phyloP scores from a whole-genome alignment of 2,888 invertebrate genomes.

The Troglohyphantes excavatus region DNA sequence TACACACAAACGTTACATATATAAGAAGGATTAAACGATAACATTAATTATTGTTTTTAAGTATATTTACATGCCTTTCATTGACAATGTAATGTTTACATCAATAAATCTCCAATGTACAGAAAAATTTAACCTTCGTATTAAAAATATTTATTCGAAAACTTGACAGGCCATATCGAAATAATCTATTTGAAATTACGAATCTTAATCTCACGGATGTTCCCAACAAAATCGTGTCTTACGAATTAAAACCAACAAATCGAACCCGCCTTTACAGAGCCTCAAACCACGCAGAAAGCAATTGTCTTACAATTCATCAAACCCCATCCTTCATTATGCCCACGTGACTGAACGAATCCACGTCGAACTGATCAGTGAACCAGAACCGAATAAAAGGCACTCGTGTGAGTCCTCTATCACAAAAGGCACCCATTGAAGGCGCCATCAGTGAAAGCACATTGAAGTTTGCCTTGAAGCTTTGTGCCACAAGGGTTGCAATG shows the following conservation, averaged over 20 bases:
- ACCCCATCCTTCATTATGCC: slow-evolving; percentile 17
- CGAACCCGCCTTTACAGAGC: neutral
- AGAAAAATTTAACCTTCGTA: too few species aligned
- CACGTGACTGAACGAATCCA: slow-evolving; percentile 44
- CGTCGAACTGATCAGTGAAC: slow-evolving; percentile 55
- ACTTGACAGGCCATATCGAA: too few species aligned
- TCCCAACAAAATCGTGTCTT: neutral
- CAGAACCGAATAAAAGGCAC: slow-evolving; percentile 11
- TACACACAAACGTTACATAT: too few species aligned
- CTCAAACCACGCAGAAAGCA: neutral
- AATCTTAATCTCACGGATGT: neutral
- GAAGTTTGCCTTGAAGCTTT: slow-evolving; percentile 48
- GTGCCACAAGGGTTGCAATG: slow-evolving; percentile 23
- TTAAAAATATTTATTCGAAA: too few species aligned
- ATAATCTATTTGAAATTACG: neutral
- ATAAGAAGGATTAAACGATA: too few species aligned
- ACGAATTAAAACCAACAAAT: neutral
- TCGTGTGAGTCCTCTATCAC: neutral
- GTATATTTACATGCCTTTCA: too few species aligned
- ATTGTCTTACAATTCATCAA: slow-evolving; percentile 45
- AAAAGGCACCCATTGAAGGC: slow-evolving; percentile 26
- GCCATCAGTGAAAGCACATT: slow-evolving; percentile 39
- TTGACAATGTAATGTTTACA: too few species aligned
- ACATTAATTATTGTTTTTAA: too few species aligned
- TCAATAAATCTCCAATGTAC: too few species aligned